Evolutionary conservation across 2,888 invertebrate species (phyloP).

Genomic region (Acanthosepion pharaonis): DNA sequence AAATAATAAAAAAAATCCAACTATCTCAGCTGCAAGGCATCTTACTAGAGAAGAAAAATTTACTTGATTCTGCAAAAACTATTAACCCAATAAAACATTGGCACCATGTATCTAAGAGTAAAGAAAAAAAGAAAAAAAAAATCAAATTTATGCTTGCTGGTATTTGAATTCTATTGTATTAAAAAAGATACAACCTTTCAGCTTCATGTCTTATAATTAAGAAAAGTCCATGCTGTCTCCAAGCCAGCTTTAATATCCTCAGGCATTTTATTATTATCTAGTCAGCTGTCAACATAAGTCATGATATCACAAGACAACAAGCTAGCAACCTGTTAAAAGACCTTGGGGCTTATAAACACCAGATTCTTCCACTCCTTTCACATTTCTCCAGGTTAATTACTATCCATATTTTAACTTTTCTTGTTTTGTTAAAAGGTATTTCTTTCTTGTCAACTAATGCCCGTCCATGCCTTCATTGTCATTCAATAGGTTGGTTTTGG

Average conservation of each 20-base stretch:
- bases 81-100: background rate
- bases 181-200: background rate
- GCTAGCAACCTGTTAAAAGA: background rate
- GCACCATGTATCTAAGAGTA: background rate
- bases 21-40: background rate
- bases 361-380: background rate
- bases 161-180: background rate
- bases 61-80: background rate
- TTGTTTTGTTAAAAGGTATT: background rate
- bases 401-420: background rate
- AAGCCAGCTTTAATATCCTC: background rate
- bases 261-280: background rate
- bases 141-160: background rate
- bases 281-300: background rate
- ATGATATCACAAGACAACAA: conserved; percentile 6
- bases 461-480: too few relatives aligned
- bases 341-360: background rate
- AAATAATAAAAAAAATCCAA: too few relatives aligned
- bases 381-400: background rate
- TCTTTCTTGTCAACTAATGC: too few relatives aligned
- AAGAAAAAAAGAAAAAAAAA: background rate
- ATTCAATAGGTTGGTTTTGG: too few relatives aligned
- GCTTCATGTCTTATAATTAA: background rate
- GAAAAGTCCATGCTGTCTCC: background rate
- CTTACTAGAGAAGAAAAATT: background rate